Evolutionary conservation across 1,140 invertebrate genomes (phyloP).

Genomic region (Capitella teleta): DNA sequence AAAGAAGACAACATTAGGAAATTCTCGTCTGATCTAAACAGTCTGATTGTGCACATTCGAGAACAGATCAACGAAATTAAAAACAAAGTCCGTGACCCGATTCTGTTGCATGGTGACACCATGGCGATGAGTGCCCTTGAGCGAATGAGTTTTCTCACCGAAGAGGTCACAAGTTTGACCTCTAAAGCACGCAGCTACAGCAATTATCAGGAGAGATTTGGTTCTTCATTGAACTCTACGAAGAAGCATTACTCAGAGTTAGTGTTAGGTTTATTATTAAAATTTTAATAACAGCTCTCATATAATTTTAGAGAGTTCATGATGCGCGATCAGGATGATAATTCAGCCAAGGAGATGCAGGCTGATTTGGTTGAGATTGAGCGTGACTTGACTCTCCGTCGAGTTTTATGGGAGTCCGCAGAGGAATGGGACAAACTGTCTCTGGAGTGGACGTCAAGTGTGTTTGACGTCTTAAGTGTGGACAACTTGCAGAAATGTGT

Average conservation of each 20-base stretch:
- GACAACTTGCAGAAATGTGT: constrained; percentile 39
- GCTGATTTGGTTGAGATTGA: constrained; percentile 37
- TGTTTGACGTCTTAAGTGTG: constrained; percentile 37
- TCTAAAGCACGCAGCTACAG: constrained; percentile 32
- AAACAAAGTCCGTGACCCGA: constrained; percentile 30
- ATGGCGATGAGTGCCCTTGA: constrained; percentile 31
- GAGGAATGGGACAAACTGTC: constrained; percentile 35
- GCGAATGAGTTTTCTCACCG: constrained; percentile 18
- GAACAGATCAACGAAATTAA: constrained; percentile 30
- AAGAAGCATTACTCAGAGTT: constrained; percentile 12
- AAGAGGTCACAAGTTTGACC: constrained; percentile 25
- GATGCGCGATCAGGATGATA: constrained; percentile 23
- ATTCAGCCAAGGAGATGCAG: constrained; percentile 31
- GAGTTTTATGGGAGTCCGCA: constrained; percentile 36
- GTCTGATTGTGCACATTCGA: constrained; percentile 28
- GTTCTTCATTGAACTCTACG: constrained; percentile 26
- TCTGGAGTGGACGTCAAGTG: constrained; percentile 31
- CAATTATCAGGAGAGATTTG: constrained; percentile 40
- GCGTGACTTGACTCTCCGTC: constrained; percentile 34
- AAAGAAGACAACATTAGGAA: constrained; percentile 41
- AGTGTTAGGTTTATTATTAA: background rate
- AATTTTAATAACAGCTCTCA: background rate
- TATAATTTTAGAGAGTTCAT: constrained; percentile 24
- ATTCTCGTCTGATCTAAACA: constrained; percentile 36
- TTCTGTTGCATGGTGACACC: constrained; percentile 31